Evolutionary conservation across 2,888 invertebrate genomes (phyloP).

Genomic region (Halocaridina rubra): DNA sequence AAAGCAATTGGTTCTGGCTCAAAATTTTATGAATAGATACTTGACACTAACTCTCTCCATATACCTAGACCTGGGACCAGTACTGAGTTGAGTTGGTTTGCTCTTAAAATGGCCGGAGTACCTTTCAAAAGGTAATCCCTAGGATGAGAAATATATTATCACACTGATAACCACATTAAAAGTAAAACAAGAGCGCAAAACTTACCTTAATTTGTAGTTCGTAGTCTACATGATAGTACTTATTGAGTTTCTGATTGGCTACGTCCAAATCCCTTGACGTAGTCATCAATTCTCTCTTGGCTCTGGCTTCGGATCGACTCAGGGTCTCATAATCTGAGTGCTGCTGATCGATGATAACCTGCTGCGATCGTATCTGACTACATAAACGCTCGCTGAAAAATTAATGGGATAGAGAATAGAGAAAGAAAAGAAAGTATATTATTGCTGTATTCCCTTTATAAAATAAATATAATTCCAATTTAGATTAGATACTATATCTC

Average conservation of each 20-base stretch:
- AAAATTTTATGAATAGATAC: too few species aligned
- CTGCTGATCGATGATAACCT: slow-evolving; percentile 61
- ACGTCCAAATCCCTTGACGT: slow-evolving; percentile 34
- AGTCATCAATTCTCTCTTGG: slow-evolving; percentile 46
- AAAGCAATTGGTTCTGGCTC: too few species aligned
- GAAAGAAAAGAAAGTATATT: too few species aligned
- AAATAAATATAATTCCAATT: too few species aligned
- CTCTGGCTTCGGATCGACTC: slow-evolving; percentile 41
- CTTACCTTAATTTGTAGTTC: slow-evolving; percentile 46
- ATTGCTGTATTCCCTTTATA: too few species aligned
- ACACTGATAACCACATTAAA: not conserved
- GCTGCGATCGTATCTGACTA: slow-evolving; percentile 57
- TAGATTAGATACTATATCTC: too few species aligned
- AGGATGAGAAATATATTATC: not conserved
- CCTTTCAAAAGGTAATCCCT: too few species aligned
- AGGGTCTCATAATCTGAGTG: slow-evolving; percentile 57
- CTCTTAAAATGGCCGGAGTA: too few species aligned
- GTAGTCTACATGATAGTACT: slow-evolving; percentile 35
- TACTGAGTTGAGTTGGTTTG: too few species aligned
- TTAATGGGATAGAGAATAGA: too few species aligned
- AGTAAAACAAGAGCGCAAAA: not conserved
- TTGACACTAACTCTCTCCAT: too few species aligned
- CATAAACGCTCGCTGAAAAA: slow-evolving; percentile 56
- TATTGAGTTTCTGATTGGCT: slow-evolving; percentile 41
- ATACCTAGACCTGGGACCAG: too few species aligned